Percentiles rank a stretch among this genome's conserved stretches.
phyloP scores from a whole-genome alignment of 1,140 invertebrate genomes.

The Papilio polytes region DNA sequence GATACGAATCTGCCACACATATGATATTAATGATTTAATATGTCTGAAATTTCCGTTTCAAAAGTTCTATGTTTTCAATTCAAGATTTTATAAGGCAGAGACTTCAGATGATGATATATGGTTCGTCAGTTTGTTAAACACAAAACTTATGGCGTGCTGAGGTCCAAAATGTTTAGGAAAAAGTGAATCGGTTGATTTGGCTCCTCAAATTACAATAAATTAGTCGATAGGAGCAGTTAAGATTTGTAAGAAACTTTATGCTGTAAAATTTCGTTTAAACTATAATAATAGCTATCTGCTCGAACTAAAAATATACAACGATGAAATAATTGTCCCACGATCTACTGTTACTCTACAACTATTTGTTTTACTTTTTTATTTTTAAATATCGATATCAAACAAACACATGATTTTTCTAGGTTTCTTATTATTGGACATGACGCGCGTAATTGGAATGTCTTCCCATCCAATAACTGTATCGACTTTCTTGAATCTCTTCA shows the following conservation, averaged over 20 bases:
- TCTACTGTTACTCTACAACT: constrained; percentile 8
- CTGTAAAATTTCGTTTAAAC: not conserved
- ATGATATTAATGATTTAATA: constrained; percentile 25
- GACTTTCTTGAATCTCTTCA: not conserved
- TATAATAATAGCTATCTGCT: not conserved
- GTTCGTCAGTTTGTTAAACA: not conserved
- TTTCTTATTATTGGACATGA: constrained; percentile 13
- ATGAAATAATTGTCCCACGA: constrained; percentile 5
- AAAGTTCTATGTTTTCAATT: not conserved
- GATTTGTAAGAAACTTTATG: not conserved
- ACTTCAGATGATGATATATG: not conserved
- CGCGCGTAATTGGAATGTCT: not conserved
- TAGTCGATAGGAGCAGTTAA: not conserved
- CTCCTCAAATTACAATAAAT: not conserved
- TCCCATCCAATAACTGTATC: not conserved
- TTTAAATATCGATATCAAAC: constrained; percentile 22
- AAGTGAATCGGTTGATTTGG: no score
- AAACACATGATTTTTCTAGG: constrained; percentile 6
- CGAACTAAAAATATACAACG: not conserved
- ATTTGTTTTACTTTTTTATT: constrained; percentile 2
- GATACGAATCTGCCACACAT: not conserved
- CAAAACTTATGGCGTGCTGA: not conserved
- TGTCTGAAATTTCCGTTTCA: not conserved
- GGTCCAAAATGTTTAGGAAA: not conserved
- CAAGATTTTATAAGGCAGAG: not conserved